Base-by-base conservation (phyloP, 2,797 vertebrate species). In the Pangasius krempfi region DNA sequence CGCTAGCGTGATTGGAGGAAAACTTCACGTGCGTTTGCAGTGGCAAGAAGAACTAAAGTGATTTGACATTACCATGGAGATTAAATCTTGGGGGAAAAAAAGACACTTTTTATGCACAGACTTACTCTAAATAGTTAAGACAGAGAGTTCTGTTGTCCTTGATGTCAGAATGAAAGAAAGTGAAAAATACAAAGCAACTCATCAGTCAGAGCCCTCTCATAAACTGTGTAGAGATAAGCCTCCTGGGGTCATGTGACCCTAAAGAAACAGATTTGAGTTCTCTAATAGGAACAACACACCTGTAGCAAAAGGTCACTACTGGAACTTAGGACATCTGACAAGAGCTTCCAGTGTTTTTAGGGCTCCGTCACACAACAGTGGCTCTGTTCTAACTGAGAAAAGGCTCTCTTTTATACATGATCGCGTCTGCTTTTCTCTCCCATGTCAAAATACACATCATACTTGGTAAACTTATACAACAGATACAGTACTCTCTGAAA, bases 141-240 rank as follows among this genome's bases (percentile, higher is more conserved):
- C 84, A 86, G 66, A 72, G 75, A 52, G 78, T 60, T 56, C 70
- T 88, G 76, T 88, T 90, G 79, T 78, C 72, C 84, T 44, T 86
- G 75, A 75, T 87, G 76, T 87, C 58, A 50, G 56, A 76, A 81
- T 84, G 70, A 72, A 80, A 30, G 78, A 89, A 87, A 89, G 62
- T 85, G 54, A 91, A 91, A 85, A 89, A 87, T 87, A 82, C 79
- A 85, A 80, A 87, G 86, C 86, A 82, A 62, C 30, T 27, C 89
- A 95, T 95, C 95, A 90, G 92, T 95, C 95, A 95, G 90, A 90
- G 94, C 94, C 93, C 93, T 75, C 86, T 95, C 92, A 95, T 95
- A 94, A 94, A 84, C 66, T 52, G 60, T 84, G 52, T 9, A 90
- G 75, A 60, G 93, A 95, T 93, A 93, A 93, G 84, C 14, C 90